These are phyloP conservation scores for Nudaria mundana DNA, from an alignment of 2,888 invertebrate species.

Conservation along the genomic window DNA sequence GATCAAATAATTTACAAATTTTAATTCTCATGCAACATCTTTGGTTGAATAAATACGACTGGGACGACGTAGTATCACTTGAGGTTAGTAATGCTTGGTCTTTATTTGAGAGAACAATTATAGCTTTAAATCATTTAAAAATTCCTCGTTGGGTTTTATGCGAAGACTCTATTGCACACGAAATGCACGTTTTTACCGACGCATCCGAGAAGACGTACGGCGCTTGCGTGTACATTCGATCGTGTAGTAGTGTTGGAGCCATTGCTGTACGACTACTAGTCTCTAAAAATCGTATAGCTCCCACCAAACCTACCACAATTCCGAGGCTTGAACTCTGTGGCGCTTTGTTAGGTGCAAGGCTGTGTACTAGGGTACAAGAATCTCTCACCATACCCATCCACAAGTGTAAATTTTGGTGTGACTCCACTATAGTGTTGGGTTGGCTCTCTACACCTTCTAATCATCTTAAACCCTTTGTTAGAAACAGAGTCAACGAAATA, in stretches of 20 bases:
- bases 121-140: slow-evolving; percentile 14
- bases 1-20: slow-evolving; percentile 3
- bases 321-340: slow-evolving; percentile 6
- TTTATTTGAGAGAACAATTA: slow-evolving; percentile 4
- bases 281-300: slow-evolving; percentile 5
- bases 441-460: too few relatives aligned
- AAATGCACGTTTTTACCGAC: slow-evolving; percentile 33
- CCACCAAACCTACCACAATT: slow-evolving; percentile 8
- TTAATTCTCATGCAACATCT: background rate
- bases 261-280: too few relatives aligned
- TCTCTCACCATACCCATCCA: too few relatives aligned
- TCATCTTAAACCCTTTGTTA: too few relatives aligned
- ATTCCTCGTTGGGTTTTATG: slow-evolving; percentile 23
- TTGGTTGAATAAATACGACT: background rate
- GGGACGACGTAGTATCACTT: slow-evolving; percentile 19
- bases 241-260: background rate
- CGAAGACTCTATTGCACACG: slow-evolving; percentile 3
- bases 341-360: too few relatives aligned
- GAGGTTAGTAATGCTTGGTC: slow-evolving; percentile 5
- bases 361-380: too few relatives aligned
- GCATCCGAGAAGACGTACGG: slow-evolving; percentile 18
- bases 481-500: too few relatives aligned
- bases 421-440: too few relatives aligned
- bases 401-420: too few relatives aligned
- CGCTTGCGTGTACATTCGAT: slow-evolving; percentile 25